Percentiles rank a stretch among this genome's conserved stretches.
These are phyloP conservation scores for Chloroclystis v-ata DNA, from an alignment of 2,888 invertebrate genomes.

Conservation along the genomic window DNA sequence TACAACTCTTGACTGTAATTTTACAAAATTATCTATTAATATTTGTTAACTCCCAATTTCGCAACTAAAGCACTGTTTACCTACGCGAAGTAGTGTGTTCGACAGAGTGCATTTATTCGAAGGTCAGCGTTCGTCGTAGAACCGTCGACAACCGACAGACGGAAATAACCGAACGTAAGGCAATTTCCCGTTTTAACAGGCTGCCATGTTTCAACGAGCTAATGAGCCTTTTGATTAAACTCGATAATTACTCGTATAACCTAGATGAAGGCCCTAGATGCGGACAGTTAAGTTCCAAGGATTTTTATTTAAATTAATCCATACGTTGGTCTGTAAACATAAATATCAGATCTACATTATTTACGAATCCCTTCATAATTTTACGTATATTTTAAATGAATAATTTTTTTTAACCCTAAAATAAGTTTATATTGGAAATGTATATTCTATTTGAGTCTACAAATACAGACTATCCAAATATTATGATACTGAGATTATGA, in stretches of 20 bases:
- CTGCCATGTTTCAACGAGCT: slow-evolving; percentile 18
- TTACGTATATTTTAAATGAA: not conserved
- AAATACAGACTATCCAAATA: slow-evolving; percentile 15
- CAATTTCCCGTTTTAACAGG: slow-evolving; percentile 55
- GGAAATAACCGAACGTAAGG: slow-evolving; percentile 64
- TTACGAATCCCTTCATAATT: no score
- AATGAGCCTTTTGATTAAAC: slow-evolving; percentile 18
- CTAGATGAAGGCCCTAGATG: slow-evolving; percentile 6
- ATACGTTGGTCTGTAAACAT: no score
- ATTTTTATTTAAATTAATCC: no score
- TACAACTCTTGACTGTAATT: no score
- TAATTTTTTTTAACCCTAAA: no score
- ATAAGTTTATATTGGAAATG: no score
- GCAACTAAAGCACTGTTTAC: slow-evolving; percentile 6
- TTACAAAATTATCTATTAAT: no score
- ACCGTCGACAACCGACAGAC: slow-evolving; percentile 42
- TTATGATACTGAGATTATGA: slow-evolving; percentile 10
- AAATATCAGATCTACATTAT: no score
- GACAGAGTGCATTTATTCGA: slow-evolving; percentile 46
- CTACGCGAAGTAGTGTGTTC: slow-evolving; percentile 31
- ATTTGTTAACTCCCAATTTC: no score
- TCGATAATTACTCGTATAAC: slow-evolving; percentile 7
- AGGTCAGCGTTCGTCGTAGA: slow-evolving; percentile 52
- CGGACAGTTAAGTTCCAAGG: no score
- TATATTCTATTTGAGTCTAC: no score